phyloP scores from a whole-genome alignment of 2,888 invertebrate species.

The Macaria notata region DNA sequence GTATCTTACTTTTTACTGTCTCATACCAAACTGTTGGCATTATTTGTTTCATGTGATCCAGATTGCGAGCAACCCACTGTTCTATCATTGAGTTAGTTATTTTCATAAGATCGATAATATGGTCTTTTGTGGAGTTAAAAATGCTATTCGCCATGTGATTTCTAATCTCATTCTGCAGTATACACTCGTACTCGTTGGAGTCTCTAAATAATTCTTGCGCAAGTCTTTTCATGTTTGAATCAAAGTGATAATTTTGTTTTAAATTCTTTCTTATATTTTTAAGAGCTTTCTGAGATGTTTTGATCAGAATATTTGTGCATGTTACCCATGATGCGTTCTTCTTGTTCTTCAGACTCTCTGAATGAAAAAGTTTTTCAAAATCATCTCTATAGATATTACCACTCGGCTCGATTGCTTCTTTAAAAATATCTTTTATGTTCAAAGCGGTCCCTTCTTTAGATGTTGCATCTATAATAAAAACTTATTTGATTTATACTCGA shows the following conservation, averaged over 20 bases:
- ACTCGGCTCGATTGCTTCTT: neutral
- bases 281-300: slow-evolving; percentile 4
- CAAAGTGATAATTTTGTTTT: slow-evolving; percentile 41
- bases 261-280: slow-evolving; percentile 33
- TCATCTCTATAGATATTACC: too few species aligned
- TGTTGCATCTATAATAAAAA: slow-evolving; percentile 12
- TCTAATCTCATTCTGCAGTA: slow-evolving; percentile 41
- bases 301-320: neutral
- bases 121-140: slow-evolving; percentile 40
- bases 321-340: neutral
- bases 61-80: slow-evolving; percentile 37
- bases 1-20: slow-evolving; percentile 46
- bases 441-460: neutral
- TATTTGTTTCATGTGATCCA: slow-evolving; percentile 35
- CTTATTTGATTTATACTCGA: too few species aligned
- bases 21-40: slow-evolving; percentile 40
- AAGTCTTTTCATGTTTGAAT: slow-evolving; percentile 27
- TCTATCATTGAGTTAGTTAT: slow-evolving; percentile 47
- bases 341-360: neutral
- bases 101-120: slow-evolving; percentile 50
- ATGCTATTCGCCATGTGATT: slow-evolving; percentile 32
- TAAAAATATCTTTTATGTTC: neutral
- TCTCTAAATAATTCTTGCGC: slow-evolving; percentile 40
- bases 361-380: too few species aligned
- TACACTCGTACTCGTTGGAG: slow-evolving; percentile 39